Evolutionary conservation across 2,888 invertebrate species (phyloP), one percentile per base, ranked within the genome.

Genomic region (Platycheirus albimanus): DNA sequence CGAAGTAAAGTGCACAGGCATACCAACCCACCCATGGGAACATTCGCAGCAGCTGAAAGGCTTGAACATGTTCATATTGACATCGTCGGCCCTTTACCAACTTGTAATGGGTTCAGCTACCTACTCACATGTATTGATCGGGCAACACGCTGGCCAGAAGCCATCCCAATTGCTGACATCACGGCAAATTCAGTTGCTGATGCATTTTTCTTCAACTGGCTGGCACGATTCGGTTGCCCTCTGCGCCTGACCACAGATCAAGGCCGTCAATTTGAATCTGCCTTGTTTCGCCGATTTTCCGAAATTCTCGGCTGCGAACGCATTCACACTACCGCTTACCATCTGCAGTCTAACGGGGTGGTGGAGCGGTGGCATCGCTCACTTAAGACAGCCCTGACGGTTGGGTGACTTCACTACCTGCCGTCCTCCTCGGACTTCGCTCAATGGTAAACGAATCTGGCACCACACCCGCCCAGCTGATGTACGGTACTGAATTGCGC

Each of bases 31-130:
- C 4, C 15, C 10, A 6, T 33, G 15, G 13, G 43, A 54, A 52
- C 15, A 8, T 58, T 70, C 11, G 7, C 58, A 24, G 49, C 66
- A 1, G 54, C 66, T 10, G 52, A 75, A 17, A 83, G 85, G n/a
- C 85, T 91, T 84, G 72, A 86, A 5, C 89, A 90, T 66, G 86
- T 91, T 4, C 90, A 91, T 84, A 86, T 91, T 6, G 91, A 91
- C 85, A 85, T 91, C 5, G 70, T 85, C 7, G 70, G 54, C 0
- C 61, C 51, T 7, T 49, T 80, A 2, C 69, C 67, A 4, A 30
- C 33, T 7, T 81, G 67, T 8, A 86, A 86, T 11, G 88, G 87
- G 10, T 87, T 76, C 58, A 75, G 85, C 2, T 90, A 90, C 72
- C 86, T 87, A 19, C 86, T 91, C 0, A 84, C 74, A 8, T 81